These are phyloP conservation scores for Dicyrtomina minuta DNA, from an alignment of 2,888 invertebrate species.

Conservation along the genomic window DNA sequence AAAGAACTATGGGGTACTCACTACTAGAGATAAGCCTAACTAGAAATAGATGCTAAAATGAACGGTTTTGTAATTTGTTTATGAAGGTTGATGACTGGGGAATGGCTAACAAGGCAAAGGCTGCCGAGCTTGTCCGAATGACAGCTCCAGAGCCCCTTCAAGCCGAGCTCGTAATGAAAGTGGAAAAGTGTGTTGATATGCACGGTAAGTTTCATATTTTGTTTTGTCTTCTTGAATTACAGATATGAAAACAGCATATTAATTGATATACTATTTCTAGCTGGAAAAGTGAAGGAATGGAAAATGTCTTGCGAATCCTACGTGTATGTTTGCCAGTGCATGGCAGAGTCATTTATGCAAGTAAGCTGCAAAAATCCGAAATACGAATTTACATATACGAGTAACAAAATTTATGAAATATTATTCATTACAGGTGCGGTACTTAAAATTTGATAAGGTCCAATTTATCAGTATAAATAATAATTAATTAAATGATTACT, in stretches of 20 bases:
- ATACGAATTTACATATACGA: too few species aligned
- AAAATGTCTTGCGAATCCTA: conserved; percentile 31
- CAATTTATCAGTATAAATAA: too few species aligned
- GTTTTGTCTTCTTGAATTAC: too few species aligned
- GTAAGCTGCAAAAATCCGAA: neutral
- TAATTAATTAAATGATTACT: too few species aligned
- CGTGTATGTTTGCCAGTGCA: conserved; percentile 27
- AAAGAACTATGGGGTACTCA: too few species aligned
- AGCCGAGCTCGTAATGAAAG: conserved; percentile 3
- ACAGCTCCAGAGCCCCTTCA: conserved; percentile 21
- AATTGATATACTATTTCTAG: conserved; percentile 2
- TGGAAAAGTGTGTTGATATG: conserved; percentile 26
- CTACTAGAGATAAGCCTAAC: too few species aligned
- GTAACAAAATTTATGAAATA: too few species aligned
- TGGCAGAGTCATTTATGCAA: conserved; percentile 20
- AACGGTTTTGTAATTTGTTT: too few species aligned
- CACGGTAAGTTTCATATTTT: too few species aligned
- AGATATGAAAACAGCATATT: too few species aligned
- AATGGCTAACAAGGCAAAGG: conserved; percentile 15
- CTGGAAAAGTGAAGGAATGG: conserved; percentile 26
- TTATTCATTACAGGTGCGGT: too few species aligned
- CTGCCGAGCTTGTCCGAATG: conserved; percentile 25
- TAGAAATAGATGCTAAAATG: neutral
- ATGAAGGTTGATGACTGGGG: conserved; percentile 27
- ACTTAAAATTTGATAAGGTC: too few species aligned